phyloP scores from a whole-genome alignment of 2,888 invertebrate genomes.

The Macrophya annulata region DNA sequence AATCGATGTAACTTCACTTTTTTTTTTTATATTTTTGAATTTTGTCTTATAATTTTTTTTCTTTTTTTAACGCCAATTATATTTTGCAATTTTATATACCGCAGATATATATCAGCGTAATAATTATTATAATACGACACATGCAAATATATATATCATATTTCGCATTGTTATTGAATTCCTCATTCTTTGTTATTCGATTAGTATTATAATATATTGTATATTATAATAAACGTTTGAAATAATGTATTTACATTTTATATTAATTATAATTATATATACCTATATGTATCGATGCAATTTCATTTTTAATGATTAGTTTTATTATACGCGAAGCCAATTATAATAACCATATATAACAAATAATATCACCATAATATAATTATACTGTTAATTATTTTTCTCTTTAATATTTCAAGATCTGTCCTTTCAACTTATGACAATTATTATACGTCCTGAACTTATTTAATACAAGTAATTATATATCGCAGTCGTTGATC shows the following conservation, averaged over 20 bases:
- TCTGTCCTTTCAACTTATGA: neutral
- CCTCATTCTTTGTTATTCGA: neutral
- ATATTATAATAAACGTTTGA: neutral
- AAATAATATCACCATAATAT: neutral
- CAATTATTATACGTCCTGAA: no score
- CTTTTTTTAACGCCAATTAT: neutral
- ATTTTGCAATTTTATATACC: neutral
- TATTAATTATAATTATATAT: no score
- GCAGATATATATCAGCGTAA: neutral
- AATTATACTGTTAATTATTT: neutral
- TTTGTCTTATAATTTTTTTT: neutral
- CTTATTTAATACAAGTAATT: neutral
- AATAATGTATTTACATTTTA: neutral
- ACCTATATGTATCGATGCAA: slow-evolving; percentile 10
- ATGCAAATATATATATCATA: neutral
- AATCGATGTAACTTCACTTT: no score
- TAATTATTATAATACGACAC: no score
- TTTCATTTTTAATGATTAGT: neutral
- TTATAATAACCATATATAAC: slow-evolving; percentile 1
- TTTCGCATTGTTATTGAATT: neutral
- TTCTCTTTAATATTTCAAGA: neutral
- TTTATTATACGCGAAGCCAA: slow-evolving; percentile 10
- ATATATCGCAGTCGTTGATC: neutral
- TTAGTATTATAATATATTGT: neutral
- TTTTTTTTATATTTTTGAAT: no score